A percentile compares a stretch with the other conserved stretches of the same genome.
phyloP scores from a whole-genome alignment of 2,888 invertebrate genomes.

The Yponomeuta sedellus region DNA sequence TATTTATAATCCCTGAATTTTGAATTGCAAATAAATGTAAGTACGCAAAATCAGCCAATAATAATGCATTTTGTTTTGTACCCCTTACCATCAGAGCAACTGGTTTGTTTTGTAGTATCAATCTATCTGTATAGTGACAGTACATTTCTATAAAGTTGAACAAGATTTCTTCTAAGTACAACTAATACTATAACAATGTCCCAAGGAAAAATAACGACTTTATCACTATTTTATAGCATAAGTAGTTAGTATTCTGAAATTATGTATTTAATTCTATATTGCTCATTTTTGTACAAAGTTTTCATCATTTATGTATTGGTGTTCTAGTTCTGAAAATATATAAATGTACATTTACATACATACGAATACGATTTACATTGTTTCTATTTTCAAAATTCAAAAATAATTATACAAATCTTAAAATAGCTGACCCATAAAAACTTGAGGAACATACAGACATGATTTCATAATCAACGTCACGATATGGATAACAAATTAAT shows the following conservation, averaged over 20 bases:
- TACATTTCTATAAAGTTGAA: conserved; percentile 21
- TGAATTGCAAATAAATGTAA: conserved; percentile 36
- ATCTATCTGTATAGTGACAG: conserved; percentile 24
- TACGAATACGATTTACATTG: conserved; percentile 49
- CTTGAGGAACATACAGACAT: conserved; percentile 11
- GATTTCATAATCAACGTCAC: conserved; percentile 16
- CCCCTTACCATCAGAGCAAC: conserved; percentile 70
- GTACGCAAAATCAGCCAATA: conserved; percentile 57
- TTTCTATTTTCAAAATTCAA: conserved; percentile 39
- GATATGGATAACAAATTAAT: neutral
- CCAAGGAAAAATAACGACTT: conserved; percentile 59
- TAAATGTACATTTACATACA: conserved; percentile 41
- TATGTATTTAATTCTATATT: conserved; percentile 55
- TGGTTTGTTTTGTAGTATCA: conserved; percentile 44
- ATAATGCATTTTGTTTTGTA: conserved; percentile 59
- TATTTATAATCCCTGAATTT: conserved; percentile 60
- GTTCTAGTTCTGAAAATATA: conserved; percentile 70
- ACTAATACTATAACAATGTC: conserved; percentile 65
- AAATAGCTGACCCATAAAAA: conserved; percentile 46
- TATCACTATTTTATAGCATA: conserved; percentile 32
- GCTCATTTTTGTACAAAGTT: conserved; percentile 76
- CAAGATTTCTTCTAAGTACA: conserved; percentile 45
- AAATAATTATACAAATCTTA: conserved; percentile 51
- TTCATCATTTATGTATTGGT: conserved; percentile 69
- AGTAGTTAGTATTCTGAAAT: conserved; percentile 43